Evolutionary conservation across 2,113 vertebrate genomes (phyloP).

Genomic region (Cavia porcellus): DNA sequence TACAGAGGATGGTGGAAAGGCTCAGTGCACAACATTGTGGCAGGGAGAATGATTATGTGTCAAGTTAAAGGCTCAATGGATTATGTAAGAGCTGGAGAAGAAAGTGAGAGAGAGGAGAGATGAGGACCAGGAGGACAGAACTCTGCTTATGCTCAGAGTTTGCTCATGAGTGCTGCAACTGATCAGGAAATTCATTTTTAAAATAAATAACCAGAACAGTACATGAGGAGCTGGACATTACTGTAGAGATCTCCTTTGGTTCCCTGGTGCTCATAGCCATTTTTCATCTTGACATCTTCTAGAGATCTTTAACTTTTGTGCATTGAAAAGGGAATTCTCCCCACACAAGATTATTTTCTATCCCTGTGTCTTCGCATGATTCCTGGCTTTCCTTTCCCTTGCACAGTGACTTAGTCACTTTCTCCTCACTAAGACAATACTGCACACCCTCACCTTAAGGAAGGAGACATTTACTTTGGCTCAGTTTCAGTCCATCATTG

Average conservation of each 20-base stretch:
- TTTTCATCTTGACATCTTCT: not conserved
- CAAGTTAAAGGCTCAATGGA: not conserved
- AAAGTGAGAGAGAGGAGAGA: accelerated
- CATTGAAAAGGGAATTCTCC: not conserved
- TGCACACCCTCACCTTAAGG: not conserved
- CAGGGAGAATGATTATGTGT: not conserved
- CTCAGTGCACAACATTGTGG: not conserved
- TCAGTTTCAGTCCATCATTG: not conserved
- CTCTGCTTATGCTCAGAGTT: too few species aligned
- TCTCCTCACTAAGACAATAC: not conserved
- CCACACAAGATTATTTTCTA: not conserved
- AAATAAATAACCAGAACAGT: not conserved
- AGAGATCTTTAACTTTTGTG: not conserved
- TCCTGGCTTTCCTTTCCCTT: not conserved
- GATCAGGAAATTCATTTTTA: not conserved
- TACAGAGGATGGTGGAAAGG: not conserved
- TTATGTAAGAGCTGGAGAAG: not conserved
- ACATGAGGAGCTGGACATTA: not conserved
- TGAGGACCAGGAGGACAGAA: not conserved
- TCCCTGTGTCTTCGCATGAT: not conserved
- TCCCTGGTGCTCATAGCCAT: accelerated
- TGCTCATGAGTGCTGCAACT: accelerated
- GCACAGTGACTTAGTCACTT: not conserved
- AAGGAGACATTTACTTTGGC: not conserved
- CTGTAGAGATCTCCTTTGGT: not conserved